Conservation (phyloP, 2,797 vertebrate species). For the Limosa lapponica region DNA sequence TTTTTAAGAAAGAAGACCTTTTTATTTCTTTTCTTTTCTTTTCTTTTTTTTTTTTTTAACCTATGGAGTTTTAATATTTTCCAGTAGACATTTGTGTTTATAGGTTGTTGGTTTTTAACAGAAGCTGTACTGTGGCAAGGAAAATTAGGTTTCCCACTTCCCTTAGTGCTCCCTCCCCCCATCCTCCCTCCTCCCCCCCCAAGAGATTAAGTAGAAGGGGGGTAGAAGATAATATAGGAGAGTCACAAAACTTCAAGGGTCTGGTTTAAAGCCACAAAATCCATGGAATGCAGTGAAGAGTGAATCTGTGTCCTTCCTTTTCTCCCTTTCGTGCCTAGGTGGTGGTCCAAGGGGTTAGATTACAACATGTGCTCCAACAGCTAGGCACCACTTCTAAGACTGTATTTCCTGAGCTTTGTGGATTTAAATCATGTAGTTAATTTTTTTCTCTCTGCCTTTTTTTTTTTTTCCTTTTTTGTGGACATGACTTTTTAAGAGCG, state of each 20-base stretch:
- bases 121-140: conserved; percentile 39
- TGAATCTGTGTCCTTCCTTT: conserved; percentile 54
- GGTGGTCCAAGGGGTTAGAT: conserved; percentile 68
- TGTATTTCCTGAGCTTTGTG: conserved; percentile 57
- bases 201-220: conserved; percentile 53
- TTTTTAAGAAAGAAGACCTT: conserved; percentile 20
- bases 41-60: neutral
- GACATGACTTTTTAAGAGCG: neutral
- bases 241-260: conserved; percentile 73
- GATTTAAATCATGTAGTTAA: conserved; percentile 61
- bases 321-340: conserved; percentile 59
- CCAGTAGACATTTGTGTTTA: conserved; percentile 17
- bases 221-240: conserved; percentile 49
- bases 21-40: conserved; percentile 10
- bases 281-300: conserved; percentile 62
- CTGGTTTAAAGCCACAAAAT: conserved; percentile 71
- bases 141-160: conserved; percentile 63
- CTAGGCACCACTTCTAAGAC: conserved; percentile 56
- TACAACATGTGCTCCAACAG: conserved; percentile 65
- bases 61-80: conserved; percentile 30
- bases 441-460: neutral
- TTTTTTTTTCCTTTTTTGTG: neutral
- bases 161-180: neutral
- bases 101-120: conserved; percentile 45
- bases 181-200: neutral